A percentile compares a stretch with the other conserved stretches of the same genome.
phyloP scores from a whole-genome alignment of 2,888 invertebrate genomes.

The Steinernema carpocapsae region DNA sequence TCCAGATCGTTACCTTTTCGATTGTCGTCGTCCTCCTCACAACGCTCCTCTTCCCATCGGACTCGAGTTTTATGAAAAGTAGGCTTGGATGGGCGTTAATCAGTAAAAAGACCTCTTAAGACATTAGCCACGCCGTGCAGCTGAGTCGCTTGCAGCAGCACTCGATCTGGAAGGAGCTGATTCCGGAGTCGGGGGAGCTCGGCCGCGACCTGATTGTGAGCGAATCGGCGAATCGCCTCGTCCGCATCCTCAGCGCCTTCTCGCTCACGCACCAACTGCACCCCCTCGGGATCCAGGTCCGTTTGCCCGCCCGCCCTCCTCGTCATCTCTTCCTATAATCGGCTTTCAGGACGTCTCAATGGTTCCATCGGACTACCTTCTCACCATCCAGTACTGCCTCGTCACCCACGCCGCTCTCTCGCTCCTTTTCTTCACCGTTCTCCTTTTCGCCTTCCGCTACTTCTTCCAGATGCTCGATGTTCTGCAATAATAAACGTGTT shows the following conservation, averaged over 20 bases:
- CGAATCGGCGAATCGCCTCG: constrained; percentile 19
- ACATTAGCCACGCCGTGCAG: constrained; percentile 27
- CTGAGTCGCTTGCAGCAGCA: constrained; percentile 15
- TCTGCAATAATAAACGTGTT: neutral
- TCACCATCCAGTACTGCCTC: constrained; percentile 33
- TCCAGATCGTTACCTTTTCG: constrained; percentile 9
- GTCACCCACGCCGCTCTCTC: constrained; percentile 30
- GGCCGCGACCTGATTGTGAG: constrained; percentile 17
- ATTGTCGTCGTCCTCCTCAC: constrained; percentile 7
- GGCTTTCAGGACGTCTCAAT: constrained; percentile 32
- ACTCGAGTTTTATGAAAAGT: constrained; percentile 18
- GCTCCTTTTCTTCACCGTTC: constrained; percentile 20
- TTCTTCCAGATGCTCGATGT: constrained; percentile 29
- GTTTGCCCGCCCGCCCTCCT: neutral
- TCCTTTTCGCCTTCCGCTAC: constrained; percentile 11
- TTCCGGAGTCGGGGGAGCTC: neutral
- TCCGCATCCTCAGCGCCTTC: constrained; percentile 28
- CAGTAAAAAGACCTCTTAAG: neutral
- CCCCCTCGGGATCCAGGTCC: constrained; percentile 29
- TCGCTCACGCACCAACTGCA: constrained; percentile 27
- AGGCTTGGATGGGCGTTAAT: neutral
- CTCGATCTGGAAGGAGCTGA: constrained; percentile 12
- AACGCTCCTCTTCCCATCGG: constrained; percentile 23
- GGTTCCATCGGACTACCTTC: constrained; percentile 11
- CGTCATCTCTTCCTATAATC: neutral